Base-by-base conservation (phyloP, 2,113 vertebrate genomes). In the Sebastes fasciatus region DNA sequence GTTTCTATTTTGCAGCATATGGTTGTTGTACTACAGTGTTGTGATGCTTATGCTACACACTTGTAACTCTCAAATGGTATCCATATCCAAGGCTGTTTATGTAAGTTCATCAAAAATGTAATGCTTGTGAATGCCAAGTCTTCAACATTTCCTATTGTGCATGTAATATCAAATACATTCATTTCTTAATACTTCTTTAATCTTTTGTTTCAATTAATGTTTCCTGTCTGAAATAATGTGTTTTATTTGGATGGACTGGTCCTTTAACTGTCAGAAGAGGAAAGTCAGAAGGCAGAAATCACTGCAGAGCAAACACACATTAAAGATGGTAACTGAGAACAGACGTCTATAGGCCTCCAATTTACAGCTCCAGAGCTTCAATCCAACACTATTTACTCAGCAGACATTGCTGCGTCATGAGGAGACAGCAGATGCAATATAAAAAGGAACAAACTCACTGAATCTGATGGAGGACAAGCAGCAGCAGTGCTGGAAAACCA, bases 361-460 rank as follows among this genome's bases (percentile, higher is more conserved):
- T 34, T 60, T 45, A 48, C 52, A 51, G 51, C 69, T 21, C 21
- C 12, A 55, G 43, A 40, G 17, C 68, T 51, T 45, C 19, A 74
- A 48, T 65, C 55, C 42, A 63, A 19, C 65, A 64, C 48, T 68
- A 13, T 67, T 42, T n/a, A 80, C 61, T n/a, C 48, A 52, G 0
- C 77, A 83, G 80, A 82, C 62, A 46, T 34, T 14, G 45, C 57
- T 49, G 77, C 34, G 52, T 60, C 85, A 82, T 3, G 16, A 86
- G 67, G 66, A 82, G 78, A 87, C 78, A 54, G 64, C 72, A 65
- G 76, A 85, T 62, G 67, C 90, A 63, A 86, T 78, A 82, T 76
- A 40, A 45, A 83, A 90, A 86, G 78, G 68, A 78, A 57, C 68
- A 64, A 83, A 19, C 86, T 69, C 64, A 84, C 34, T 34, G 34